Evolutionary conservation across 2,113 vertebrate genomes (phyloP).

Genomic region (Pardalotus punctatus): DNA sequence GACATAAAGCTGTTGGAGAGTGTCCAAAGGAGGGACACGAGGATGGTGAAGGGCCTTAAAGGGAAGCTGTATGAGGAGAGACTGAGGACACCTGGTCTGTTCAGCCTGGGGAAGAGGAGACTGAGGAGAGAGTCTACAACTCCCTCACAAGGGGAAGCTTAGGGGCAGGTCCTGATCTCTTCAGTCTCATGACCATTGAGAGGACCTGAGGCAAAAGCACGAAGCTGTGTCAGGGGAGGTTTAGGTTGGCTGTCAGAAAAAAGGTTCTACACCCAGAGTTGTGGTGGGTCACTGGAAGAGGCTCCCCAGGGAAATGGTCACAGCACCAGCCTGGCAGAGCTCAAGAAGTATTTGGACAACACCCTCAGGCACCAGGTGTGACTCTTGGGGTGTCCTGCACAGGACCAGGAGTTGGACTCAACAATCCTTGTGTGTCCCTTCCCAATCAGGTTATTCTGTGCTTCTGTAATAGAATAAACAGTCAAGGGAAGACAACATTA

Average conservation of each 20-base stretch:
- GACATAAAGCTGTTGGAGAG: neutral
- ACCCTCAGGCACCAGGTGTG: neutral
- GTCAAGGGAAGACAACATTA: neutral
- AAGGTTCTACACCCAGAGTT: neutral
- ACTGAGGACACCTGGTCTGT: neutral
- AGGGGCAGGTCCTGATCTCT: fast-evolving
- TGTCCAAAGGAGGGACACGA: neutral
- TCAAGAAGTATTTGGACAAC: too few species aligned
- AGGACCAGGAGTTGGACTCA: neutral
- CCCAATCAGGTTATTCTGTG: neutral
- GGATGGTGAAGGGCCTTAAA: neutral
- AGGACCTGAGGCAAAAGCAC: neutral
- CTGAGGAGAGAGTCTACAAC: neutral
- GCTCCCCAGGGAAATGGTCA: neutral
- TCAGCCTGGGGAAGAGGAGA: neutral
- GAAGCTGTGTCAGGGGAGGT: neutral
- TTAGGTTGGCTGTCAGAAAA: neutral
- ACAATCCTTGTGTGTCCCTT: neutral
- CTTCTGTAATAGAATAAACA: neutral
- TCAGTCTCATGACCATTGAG: neutral
- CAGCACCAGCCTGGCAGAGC: neutral
- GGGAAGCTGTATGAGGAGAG: neutral
- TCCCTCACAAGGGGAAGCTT: neutral
- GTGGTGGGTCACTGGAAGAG: neutral
- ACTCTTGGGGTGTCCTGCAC: too few species aligned